phyloP scores from a whole-genome alignment of 2,797 vertebrate genomes.

The Phataginus tetradactyla region DNA sequence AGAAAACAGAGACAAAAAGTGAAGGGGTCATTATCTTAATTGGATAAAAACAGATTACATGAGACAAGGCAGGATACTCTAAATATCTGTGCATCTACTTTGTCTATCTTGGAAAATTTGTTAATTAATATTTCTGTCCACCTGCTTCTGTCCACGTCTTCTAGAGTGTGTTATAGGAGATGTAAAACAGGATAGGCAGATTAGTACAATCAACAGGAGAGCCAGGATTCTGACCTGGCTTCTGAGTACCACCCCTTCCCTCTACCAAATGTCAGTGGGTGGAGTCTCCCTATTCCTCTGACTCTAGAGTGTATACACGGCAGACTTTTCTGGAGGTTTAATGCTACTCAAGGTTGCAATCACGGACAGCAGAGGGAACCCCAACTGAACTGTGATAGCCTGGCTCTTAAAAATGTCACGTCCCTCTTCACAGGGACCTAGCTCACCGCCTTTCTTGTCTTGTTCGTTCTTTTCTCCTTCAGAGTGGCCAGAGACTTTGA shows the following conservation, averaged over 20 bases:
- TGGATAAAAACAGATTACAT: neutral
- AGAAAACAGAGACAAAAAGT: neutral
- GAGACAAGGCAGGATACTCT: neutral
- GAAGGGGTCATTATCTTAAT: neutral
- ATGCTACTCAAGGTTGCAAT: neutral
- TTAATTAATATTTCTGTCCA: neutral
- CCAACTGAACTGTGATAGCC: neutral
- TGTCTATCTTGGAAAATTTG: neutral
- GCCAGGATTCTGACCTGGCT: neutral
- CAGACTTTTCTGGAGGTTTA: neutral
- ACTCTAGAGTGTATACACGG: neutral
- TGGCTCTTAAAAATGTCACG: neutral
- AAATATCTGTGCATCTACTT: neutral
- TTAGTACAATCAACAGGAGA: conserved; percentile 30
- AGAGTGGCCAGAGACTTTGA: neutral
- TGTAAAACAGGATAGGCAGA: neutral
- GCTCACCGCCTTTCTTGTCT: neutral
- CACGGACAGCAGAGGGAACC: neutral
- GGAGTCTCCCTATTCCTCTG: neutral
- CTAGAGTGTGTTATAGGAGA: too few species aligned
- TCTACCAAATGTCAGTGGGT: neutral
- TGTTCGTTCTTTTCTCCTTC: neutral
- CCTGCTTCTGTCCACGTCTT: neutral
- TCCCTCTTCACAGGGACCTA: neutral
- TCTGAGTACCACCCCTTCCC: neutral